A percentile compares a stretch with the other conserved stretches of the same genome.
Conservation (phyloP, 1,140 invertebrate genomes). For the Solen grandis region DNA sequence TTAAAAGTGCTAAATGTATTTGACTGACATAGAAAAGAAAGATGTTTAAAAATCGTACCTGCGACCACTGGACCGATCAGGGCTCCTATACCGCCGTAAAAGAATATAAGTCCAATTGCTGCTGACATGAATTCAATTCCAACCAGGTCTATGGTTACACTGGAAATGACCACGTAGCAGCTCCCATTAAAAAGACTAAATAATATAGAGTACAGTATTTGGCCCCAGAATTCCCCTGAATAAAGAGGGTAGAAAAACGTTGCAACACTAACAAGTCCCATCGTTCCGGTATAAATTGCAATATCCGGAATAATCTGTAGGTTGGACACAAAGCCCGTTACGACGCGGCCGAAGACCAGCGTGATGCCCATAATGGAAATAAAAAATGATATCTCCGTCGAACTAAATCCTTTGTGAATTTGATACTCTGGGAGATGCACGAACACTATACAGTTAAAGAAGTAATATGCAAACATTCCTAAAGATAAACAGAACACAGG, state of each 20-base stretch:
- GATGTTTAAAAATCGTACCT: no score
- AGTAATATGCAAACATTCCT: constrained; percentile 19
- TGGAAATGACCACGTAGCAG: constrained; percentile 22
- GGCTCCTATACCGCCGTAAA: constrained; percentile 27
- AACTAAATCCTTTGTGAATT: constrained; percentile 10
- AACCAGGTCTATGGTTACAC: constrained; percentile 23
- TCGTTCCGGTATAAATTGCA: constrained; percentile 16
- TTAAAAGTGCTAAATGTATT: no score
- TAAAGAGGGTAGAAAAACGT: constrained; percentile 18
- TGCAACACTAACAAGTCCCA: neutral
- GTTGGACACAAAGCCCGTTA: constrained; percentile 21
- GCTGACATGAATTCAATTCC: constrained; percentile 15
- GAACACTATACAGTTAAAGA: constrained; percentile 28
- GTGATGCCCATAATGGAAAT: constrained; percentile 27
- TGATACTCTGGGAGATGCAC: constrained; percentile 35
- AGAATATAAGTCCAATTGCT: constrained; percentile 34
- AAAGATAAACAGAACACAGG: constrained; percentile 18
- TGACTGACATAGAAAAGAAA: no score
- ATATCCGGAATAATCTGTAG: neutral
- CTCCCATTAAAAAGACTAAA: constrained; percentile 19
- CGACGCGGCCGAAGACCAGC: constrained; percentile 6
- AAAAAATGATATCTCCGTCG: constrained; percentile 9
- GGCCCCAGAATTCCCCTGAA: constrained; percentile 10
- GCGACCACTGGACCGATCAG: constrained; percentile 35
- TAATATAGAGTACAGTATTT: constrained; percentile 13